phyloP scores from a whole-genome alignment of 2,797 vertebrate genomes.

The Hippoglossus hippoglossus region DNA sequence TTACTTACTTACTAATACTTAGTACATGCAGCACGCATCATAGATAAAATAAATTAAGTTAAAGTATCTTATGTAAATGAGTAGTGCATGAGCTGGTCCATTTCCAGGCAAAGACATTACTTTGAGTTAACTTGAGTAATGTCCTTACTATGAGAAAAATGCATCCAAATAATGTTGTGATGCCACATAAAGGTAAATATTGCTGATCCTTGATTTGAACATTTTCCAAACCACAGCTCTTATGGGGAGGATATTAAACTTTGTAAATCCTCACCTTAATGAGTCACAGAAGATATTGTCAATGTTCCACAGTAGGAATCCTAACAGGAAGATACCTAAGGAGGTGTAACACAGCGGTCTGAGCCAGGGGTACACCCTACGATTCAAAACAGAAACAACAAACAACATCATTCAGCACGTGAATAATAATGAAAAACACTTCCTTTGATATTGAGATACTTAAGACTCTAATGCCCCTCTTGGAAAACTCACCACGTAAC shows the following conservation, averaged over 20 bases:
- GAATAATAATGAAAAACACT: background rate
- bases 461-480: background rate
- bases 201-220: too few relatives aligned
- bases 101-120: too few relatives aligned
- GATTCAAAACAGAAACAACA: constrained; percentile 22
- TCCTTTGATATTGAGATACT: background rate
- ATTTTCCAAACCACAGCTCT: too few relatives aligned
- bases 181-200: too few relatives aligned
- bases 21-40: background rate
- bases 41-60: background rate
- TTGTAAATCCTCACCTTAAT: constrained; percentile 85
- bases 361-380: constrained; percentile 97
- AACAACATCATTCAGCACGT: background rate
- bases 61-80: too few relatives aligned
- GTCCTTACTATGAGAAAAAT: too few relatives aligned
- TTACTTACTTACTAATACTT: too few relatives aligned
- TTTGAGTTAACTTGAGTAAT: too few relatives aligned
- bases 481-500: constrained; percentile 92
- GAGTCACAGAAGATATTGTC: constrained; percentile 96
- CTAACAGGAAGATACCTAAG: constrained; percentile 92
- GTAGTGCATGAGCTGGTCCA: too few relatives aligned
- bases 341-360: constrained; percentile 92
- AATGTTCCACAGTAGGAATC: constrained; percentile 96
- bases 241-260: too few relatives aligned
- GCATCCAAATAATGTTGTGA: too few relatives aligned